Evolutionary conservation across 2,888 invertebrate species (phyloP).

Genomic region (Norana najaformis): DNA sequence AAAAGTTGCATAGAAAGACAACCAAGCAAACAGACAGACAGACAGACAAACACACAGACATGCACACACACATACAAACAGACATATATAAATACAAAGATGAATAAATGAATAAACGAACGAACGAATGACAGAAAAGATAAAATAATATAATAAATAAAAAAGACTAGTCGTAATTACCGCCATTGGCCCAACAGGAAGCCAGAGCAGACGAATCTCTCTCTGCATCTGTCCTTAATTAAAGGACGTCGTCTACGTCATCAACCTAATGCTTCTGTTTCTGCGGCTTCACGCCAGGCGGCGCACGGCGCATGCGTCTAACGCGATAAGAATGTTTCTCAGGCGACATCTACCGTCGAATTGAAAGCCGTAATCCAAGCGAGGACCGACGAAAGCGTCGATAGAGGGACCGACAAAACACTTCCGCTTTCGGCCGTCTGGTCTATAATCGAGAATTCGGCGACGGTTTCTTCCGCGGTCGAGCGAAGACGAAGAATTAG

Average conservation of each 20-base stretch:
- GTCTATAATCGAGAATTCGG: constrained; percentile 13
- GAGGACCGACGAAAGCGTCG: background rate
- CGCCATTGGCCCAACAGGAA: background rate
- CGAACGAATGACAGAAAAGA: no score
- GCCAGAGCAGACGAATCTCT: background rate
- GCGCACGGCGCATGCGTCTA: background rate
- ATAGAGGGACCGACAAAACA: background rate
- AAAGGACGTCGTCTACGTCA: background rate
- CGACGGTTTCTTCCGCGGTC: background rate
- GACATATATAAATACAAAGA: no score
- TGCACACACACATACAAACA: no score
- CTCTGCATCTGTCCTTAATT: background rate
- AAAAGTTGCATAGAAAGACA: no score
- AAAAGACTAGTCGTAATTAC: background rate
- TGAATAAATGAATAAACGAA: background rate
- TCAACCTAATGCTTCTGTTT: background rate
- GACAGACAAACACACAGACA: no score
- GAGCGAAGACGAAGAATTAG: constrained; percentile 7
- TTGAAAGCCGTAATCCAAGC: constrained; percentile 2
- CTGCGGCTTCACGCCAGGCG: background rate
- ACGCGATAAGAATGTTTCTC: background rate
- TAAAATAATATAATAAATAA: background rate
- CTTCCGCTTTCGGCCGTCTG: background rate
- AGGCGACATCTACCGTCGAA: background rate
- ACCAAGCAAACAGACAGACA: no score